Conservation (phyloP, 2,113 vertebrate species). For the Xiphophorus hellerii region DNA sequence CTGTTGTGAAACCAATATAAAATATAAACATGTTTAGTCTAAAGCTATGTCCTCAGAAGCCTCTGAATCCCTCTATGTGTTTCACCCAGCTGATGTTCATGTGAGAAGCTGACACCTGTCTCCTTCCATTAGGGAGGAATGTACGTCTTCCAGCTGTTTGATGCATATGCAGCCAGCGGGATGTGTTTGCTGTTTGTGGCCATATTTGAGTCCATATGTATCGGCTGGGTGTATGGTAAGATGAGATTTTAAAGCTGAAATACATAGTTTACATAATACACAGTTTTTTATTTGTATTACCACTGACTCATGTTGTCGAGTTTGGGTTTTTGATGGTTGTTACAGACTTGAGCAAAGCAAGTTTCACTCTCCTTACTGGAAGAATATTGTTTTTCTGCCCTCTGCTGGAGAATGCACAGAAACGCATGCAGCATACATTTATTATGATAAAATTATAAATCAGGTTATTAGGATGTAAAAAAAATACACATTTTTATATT, state of each 20-base stretch:
- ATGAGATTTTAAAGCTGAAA: background rate
- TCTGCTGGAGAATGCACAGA: slow-evolving; percentile 72
- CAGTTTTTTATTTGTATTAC: background rate
- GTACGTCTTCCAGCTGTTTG: slow-evolving; percentile 98
- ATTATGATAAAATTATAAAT: background rate
- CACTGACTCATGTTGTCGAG: background rate
- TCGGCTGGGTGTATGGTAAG: slow-evolving; percentile 98
- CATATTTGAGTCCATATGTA: slow-evolving; percentile 97
- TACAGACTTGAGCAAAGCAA: slow-evolving; percentile 10
- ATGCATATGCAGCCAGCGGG: slow-evolving; percentile 95
- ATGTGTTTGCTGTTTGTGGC: slow-evolving; percentile 99
- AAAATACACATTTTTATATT: background rate
- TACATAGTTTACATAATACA: background rate
- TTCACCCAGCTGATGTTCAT: slow-evolving; percentile 3
- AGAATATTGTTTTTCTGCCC: slow-evolving; percentile 70
- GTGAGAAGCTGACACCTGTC: slow-evolving; percentile 27
- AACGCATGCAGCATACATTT: slow-evolving; percentile 35
- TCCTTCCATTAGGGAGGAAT: slow-evolving; percentile 88
- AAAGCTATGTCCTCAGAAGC: background rate
- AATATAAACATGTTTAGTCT: background rate
- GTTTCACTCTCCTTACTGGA: slow-evolving; percentile 5
- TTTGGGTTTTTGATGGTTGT: slow-evolving; percentile 1
- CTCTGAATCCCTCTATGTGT: background rate
- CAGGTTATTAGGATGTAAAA: background rate
- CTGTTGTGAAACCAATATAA: background rate